Evolutionary conservation across 2,797 vertebrate species (phyloP).

Genomic region (Linurgus olivaceus): DNA sequence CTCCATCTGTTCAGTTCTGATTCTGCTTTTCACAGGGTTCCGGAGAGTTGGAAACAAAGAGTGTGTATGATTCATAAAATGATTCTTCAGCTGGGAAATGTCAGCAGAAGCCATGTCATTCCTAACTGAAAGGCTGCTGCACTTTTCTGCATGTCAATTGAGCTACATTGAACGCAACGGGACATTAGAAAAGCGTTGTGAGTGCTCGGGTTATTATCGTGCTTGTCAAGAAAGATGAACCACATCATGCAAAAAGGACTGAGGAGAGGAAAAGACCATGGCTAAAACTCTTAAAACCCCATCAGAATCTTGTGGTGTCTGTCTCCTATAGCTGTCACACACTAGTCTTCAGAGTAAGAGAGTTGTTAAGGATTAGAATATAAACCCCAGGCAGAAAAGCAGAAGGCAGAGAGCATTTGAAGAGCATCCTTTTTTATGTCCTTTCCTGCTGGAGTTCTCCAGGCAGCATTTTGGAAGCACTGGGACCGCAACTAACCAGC

Average conservation of each 20-base stretch:
- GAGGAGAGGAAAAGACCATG: neutral
- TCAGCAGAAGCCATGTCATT: neutral
- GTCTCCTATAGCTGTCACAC: neutral
- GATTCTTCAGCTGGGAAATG: neutral
- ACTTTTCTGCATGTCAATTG: neutral
- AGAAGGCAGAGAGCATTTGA: neutral
- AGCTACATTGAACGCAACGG: neutral
- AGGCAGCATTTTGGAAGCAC: neutral
- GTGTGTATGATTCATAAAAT: neutral
- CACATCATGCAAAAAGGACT: neutral
- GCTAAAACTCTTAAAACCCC: neutral
- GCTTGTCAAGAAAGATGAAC: neutral
- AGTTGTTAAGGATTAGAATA: neutral
- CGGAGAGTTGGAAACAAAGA: neutral
- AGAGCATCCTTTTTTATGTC: neutral
- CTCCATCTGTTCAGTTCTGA: neutral
- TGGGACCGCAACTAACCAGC: rapidly evolving
- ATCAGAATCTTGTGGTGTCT: neutral
- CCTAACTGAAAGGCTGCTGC: neutral
- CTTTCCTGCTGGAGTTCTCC: neutral
- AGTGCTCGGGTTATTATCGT: neutral
- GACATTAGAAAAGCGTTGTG: neutral
- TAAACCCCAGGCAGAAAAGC: neutral
- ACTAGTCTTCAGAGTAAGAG: neutral
- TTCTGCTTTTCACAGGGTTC: neutral